These are phyloP conservation scores for Plemyria rubiginata DNA, from an alignment of 2,888 invertebrate species.

Conservation along the genomic window DNA sequence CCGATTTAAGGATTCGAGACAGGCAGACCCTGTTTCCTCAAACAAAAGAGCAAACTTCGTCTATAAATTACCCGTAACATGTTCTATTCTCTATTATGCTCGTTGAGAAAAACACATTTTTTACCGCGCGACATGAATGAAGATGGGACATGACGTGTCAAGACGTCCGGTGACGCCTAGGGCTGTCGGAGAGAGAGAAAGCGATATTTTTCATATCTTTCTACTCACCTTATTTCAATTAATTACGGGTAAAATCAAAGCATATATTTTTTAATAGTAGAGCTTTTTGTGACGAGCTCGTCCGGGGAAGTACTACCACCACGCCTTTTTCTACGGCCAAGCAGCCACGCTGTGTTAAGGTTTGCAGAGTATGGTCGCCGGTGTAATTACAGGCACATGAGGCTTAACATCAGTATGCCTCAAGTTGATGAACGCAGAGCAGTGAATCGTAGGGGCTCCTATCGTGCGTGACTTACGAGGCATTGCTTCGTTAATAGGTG, in stretches of 20 bases:
- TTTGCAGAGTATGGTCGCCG: too few species aligned
- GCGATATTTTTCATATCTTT: neutral
- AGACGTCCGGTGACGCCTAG: slow-evolving; percentile 34
- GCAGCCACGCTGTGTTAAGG: too few species aligned
- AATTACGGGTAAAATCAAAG: neutral
- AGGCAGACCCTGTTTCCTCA: neutral
- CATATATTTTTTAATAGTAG: neutral
- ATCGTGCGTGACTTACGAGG: too few species aligned
- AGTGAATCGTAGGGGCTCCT: too few species aligned
- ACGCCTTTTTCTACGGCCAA: too few species aligned
- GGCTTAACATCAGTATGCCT: too few species aligned
- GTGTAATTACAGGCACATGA: too few species aligned
- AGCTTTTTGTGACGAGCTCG: too few species aligned
- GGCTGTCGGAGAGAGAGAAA: slow-evolving; percentile 26
- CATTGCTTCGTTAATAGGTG: too few species aligned
- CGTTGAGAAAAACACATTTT: slow-evolving; percentile 51
- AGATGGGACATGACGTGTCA: slow-evolving; percentile 33
- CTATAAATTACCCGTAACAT: slow-evolving; percentile 48
- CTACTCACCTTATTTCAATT: neutral
- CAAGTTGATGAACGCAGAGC: too few species aligned
- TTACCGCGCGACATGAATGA: slow-evolving; percentile 48
- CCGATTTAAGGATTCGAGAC: too few species aligned
- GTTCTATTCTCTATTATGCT: slow-evolving; percentile 43
- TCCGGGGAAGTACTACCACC: too few species aligned
- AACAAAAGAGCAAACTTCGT: neutral